Evolutionary conservation across 2,113 vertebrate species (phyloP).

Genomic region (Sander lucioperca): DNA sequence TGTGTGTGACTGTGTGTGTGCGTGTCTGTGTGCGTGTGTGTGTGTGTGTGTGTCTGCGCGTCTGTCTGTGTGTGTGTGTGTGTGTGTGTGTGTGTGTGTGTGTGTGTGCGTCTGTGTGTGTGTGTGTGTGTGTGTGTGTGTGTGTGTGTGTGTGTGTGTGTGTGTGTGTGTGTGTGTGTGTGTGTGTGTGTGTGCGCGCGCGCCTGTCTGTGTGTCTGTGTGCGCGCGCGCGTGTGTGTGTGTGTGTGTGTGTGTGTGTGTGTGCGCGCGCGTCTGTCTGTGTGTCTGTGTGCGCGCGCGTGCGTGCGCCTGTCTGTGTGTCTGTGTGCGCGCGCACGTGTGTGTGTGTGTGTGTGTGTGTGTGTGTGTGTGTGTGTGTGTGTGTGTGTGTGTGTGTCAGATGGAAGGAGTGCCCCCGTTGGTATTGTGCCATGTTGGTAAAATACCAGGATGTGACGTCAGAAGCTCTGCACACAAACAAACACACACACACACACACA

Average conservation of each 20-base stretch:
- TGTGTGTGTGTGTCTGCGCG: slow-evolving; percentile 4
- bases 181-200: background rate
- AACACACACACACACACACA: slow-evolving; percentile 2
- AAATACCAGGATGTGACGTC: slow-evolving; percentile 52
- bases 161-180: background rate
- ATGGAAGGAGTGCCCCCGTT: slow-evolving; percentile 49
- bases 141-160: background rate
- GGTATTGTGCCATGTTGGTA: slow-evolving; percentile 34
- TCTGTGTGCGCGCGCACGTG: background rate
- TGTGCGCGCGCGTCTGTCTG: background rate
- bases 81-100: background rate
- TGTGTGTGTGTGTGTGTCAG: slow-evolving; percentile 19
- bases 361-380: background rate
- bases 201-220: too few species aligned
- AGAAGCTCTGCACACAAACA: background rate
- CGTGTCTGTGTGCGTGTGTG: too few species aligned
- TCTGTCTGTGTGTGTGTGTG: background rate
- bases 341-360: background rate
- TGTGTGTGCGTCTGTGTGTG: background rate
- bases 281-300: background rate
- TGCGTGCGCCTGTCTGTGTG: too few species aligned
- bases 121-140: background rate
- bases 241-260: background rate
- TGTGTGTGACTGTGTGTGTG: too few species aligned
- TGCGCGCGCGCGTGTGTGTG: too few species aligned